Conservation (phyloP, 2,797 vertebrate species). For the Glossophaga mutica region DNA sequence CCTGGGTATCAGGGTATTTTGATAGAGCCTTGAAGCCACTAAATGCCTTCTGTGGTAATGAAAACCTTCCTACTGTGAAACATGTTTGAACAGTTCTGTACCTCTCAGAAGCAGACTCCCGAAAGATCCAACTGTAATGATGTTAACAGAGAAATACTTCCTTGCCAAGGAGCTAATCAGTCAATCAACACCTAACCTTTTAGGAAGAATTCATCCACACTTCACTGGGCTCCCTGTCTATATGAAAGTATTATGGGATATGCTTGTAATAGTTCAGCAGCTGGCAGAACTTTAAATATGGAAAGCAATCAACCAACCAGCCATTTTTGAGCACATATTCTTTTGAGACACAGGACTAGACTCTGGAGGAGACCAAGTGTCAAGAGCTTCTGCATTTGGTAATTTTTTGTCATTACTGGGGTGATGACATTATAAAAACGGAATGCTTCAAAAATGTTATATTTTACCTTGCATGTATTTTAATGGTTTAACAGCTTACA, state of each 20-base stretch:
- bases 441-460: not conserved
- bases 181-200: slow-evolving; percentile 79
- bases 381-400: slow-evolving; percentile 15
- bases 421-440: not conserved
- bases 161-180: slow-evolving; percentile 80
- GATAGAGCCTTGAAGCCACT: not conserved
- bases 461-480: not conserved
- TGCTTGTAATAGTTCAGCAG: slow-evolving; percentile 73
- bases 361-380: not conserved
- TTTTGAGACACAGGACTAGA: slow-evolving; percentile 6
- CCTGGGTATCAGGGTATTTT: not conserved
- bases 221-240: slow-evolving; percentile 75
- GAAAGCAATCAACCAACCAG: slow-evolving; percentile 32
- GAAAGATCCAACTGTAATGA: slow-evolving; percentile 74
- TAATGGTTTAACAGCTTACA: not conserved
- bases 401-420: not conserved
- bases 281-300: slow-evolving; percentile 56
- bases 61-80: slow-evolving; percentile 58
- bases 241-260: slow-evolving; percentile 74
- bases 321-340: not conserved
- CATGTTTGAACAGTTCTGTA: slow-evolving; percentile 11
- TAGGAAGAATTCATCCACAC: slow-evolving; percentile 73
- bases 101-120: slow-evolving; percentile 52
- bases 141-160: slow-evolving; percentile 62
- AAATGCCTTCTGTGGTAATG: slow-evolving; percentile 10